These are phyloP conservation scores for Polymixis lichenea DNA, from an alignment of 2,888 invertebrate species.

Conservation along the genomic window DNA sequence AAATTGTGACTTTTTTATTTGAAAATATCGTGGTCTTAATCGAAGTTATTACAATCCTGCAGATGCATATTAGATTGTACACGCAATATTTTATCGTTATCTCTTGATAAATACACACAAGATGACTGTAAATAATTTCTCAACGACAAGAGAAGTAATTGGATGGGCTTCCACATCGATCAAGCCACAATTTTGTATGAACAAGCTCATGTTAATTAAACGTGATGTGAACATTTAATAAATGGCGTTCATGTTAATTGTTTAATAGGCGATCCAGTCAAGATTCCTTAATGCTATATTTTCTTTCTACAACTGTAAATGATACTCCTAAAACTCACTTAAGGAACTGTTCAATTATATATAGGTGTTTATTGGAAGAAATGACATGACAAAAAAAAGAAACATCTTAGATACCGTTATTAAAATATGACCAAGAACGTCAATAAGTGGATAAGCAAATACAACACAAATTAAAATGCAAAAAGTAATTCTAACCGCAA, in stretches of 20 bases:
- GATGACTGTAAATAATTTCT: conserved; percentile 82
- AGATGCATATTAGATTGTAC: conserved; percentile 73
- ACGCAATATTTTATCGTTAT: conserved; percentile 78
- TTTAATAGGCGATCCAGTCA: conserved; percentile 28
- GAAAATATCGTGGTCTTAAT: conserved; percentile 66
- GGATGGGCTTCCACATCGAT: conserved; percentile 81
- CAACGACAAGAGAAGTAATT: conserved; percentile 85
- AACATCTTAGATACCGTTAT: neutral
- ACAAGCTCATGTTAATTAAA: conserved; percentile 70
- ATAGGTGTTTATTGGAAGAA: neutral
- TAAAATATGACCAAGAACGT: conserved; percentile 1
- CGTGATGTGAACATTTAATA: conserved; percentile 52
- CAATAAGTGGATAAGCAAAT: conserved; percentile 63
- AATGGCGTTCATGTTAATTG: conserved; percentile 44
- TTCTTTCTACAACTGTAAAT: neutral
- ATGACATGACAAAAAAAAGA: fast-evolving
- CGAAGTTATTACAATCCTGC: conserved; percentile 72
- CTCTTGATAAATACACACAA: conserved; percentile 81
- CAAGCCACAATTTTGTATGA: conserved; percentile 74
- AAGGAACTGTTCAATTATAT: neutral
- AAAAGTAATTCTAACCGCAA: conserved; percentile 75
- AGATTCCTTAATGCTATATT: neutral
- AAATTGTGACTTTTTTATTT: conserved; percentile 32
- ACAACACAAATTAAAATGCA: conserved; percentile 67
- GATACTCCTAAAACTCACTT: neutral